phyloP scores from a whole-genome alignment of 2,797 vertebrate genomes.

The Onychomys leucogaster region DNA sequence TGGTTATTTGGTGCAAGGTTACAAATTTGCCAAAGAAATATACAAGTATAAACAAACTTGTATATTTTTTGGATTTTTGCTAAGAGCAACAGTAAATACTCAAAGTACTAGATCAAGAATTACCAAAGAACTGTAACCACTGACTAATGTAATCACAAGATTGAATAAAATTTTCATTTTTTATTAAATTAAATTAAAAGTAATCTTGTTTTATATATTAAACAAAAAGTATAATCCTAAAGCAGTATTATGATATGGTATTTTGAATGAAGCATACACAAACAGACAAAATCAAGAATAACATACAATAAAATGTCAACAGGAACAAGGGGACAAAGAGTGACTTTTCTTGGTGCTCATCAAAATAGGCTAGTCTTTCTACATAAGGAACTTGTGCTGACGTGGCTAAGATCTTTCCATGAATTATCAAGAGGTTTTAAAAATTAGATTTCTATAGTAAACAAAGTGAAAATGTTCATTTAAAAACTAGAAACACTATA shows the following conservation, averaged over 20 bases:
- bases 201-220: neutral
- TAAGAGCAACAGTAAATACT: neutral
- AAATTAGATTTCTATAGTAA: neutral
- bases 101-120: conserved; percentile 1
- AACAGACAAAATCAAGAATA: neutral
- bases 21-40: neutral
- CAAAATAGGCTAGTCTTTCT: neutral
- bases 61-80: neutral
- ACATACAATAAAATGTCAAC: neutral
- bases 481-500: neutral
- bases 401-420: neutral
- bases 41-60: neutral
- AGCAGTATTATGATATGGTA: neutral
- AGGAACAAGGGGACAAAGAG: neutral
- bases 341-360: neutral
- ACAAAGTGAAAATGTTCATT: conserved; percentile 16
- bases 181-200: neutral
- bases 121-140: neutral
- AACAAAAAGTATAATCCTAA: neutral
- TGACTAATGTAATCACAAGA: neutral
- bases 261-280: neutral
- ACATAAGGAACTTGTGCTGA: neutral
- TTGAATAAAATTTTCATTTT: neutral
- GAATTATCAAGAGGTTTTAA: conserved; percentile 2
- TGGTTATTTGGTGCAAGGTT: neutral